Evolutionary conservation across 2,888 invertebrate species (phyloP), one percentile per base, ranked within the genome.

Genomic region (Choristoneura rosaceana): DNA sequence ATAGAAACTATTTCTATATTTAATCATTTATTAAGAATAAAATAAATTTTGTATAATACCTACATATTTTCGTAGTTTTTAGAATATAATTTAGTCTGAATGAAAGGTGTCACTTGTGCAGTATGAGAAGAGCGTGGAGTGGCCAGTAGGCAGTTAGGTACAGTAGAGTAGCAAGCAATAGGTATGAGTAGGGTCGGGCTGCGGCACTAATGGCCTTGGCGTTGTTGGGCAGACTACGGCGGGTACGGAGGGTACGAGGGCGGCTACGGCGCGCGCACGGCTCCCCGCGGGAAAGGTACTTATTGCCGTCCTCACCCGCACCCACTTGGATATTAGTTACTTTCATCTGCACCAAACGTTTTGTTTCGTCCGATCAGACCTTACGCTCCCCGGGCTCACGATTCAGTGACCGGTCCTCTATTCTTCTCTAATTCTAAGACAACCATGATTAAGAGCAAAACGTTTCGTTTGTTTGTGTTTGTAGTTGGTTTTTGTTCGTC

Each of bases 251-350:
- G 96, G 95, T 97, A 96, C 96, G 97, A 97, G 94, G 97, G 97
- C 95, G 97, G 97, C 95, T 97, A 97, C 92, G 96, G 97, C 95
- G 97, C 97, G 94, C 97, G 97, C 95, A 95, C 97, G 95, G 95
- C 97, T 95, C 97, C 96, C 94, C 97, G 97, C 95, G 96, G 97
- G 95, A 97, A 97, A 97, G 97, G 97, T 97, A 97, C 95, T 69
- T 70, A 68, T 41, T 84, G 87, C 86, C 86, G 79, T 75, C 77
- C 78, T 78, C 81, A 76, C 78, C 82, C 74, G 77, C 76, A 75
- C 75, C 65, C 74, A 65, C 65, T 65, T 67, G n/a, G 52, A 70
- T 74, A 68, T 55, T 55, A 55, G 45, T 50, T 73, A 60, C 58
- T 34, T 55, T 55, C 58, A 63, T 64, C 64, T 60, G 73, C 73